These are phyloP conservation scores for Heterocephalus glaber DNA, from an alignment of 2,113 vertebrate genomes.

Conservation along the genomic window DNA sequence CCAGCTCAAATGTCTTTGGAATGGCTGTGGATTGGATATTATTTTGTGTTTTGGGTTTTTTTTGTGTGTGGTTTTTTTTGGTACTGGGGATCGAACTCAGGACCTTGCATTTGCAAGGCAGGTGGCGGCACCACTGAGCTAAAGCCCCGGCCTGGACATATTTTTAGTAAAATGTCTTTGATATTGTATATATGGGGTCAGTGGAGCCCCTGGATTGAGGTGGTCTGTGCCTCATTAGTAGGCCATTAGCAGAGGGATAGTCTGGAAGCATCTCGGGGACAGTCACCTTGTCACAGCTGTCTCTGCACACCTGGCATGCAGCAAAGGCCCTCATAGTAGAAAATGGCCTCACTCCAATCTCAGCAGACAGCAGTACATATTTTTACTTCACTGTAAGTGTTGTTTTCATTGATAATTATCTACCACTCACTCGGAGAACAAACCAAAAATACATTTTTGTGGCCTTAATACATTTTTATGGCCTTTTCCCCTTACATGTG, in stretches of 20 bases:
- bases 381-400: not conserved
- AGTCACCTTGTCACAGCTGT: not conserved
- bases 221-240: not conserved
- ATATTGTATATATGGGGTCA: not conserved
- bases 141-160: no score
- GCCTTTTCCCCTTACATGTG: not conserved
- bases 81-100: no score
- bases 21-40: not conserved
- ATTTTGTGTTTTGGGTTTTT: no score
- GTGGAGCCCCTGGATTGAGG: not conserved
- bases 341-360: not conserved
- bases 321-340: not conserved
- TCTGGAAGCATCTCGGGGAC: not conserved
- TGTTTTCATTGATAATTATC: slow-evolving; percentile 39
- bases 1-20: not conserved
- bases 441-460: not conserved
- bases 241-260: not conserved
- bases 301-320: not conserved
- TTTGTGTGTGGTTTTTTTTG: no score
- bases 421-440: slow-evolving; percentile 11
- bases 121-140: no score
- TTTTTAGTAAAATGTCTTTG: not conserved
- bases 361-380: not conserved
- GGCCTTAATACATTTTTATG: not conserved
- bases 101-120: no score